These are phyloP conservation scores for Agonopterix arenella DNA, from an alignment of 2,888 invertebrate species.

Conservation along the genomic window DNA sequence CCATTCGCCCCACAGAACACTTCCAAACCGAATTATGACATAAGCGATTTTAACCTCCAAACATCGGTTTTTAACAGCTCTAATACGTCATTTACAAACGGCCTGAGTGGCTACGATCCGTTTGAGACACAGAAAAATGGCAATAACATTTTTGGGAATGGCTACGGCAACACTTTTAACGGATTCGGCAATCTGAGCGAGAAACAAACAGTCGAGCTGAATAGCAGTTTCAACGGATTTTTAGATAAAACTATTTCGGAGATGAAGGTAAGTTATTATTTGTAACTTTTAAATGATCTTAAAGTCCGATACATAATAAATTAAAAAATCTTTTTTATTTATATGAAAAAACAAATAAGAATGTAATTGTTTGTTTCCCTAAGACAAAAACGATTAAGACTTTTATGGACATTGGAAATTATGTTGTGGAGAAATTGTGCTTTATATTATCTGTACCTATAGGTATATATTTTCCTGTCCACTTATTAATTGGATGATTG, in stretches of 20 bases:
- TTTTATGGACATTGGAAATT: too few relatives aligned
- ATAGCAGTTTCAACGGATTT: slow-evolving; percentile 84
- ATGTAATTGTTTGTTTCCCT: too few relatives aligned
- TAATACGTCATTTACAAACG: slow-evolving; percentile 56
- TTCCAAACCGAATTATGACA: slow-evolving; percentile 64
- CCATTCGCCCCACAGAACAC: slow-evolving; percentile 25
- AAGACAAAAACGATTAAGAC: too few relatives aligned
- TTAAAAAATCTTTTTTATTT: slow-evolving; percentile 5
- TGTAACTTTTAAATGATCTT: not conserved
- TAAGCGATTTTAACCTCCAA: slow-evolving; percentile 61
- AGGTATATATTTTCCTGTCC: too few relatives aligned
- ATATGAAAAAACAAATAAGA: not conserved
- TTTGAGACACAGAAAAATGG: slow-evolving; percentile 87
- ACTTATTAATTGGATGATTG: too few relatives aligned
- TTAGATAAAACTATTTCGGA: slow-evolving; percentile 89
- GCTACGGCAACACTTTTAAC: slow-evolving; percentile 56
- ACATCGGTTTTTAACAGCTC: slow-evolving; percentile 61
- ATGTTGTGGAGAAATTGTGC: too few relatives aligned
- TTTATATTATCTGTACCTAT: too few relatives aligned
- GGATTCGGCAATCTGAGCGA: slow-evolving; percentile 68
- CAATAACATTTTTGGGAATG: slow-evolving; percentile 58
- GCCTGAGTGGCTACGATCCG: slow-evolving; percentile 80
- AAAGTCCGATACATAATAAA: not conserved
- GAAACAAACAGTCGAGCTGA: slow-evolving; percentile 61
- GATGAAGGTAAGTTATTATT: slow-evolving; percentile 83